These are phyloP conservation scores for Sisor rabdophorus DNA, from an alignment of 2,113 vertebrate genomes.

Conservation along the genomic window DNA sequence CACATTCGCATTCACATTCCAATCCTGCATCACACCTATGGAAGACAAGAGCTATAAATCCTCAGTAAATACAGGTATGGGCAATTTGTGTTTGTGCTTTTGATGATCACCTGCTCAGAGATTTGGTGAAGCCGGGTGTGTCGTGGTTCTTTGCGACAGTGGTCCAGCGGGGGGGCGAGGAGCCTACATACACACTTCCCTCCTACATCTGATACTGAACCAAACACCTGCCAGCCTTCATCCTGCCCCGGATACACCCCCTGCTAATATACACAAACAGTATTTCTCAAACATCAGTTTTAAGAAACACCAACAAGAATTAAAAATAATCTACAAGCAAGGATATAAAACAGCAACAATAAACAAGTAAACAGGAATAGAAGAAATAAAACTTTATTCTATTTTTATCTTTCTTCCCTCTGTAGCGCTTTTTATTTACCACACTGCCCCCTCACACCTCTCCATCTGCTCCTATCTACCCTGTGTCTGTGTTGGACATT, in stretches of 20 bases:
- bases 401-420: conserved; percentile 1
- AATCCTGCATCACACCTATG: too few species aligned
- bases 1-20: too few species aligned
- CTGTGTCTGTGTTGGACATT: conserved; percentile 17
- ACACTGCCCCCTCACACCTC: conserved; percentile 35
- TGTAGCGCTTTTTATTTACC: conserved; percentile 33
- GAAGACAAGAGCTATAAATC: too few species aligned
- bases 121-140: conserved; percentile 84
- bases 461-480: conserved; percentile 52
- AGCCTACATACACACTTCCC: conserved; percentile 93
- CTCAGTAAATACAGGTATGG: too few species aligned
- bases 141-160: conserved; percentile 90
- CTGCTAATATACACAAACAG: conserved; percentile 47
- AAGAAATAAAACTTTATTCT: background rate
- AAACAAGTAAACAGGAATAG: background rate
- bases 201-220: conserved; percentile 89
- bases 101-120: conserved; percentile 80
- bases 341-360: background rate
- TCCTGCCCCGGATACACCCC: conserved; percentile 75
- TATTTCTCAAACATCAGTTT: background rate
- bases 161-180: conserved; percentile 86
- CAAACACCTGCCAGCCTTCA: conserved; percentile 96
- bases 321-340: background rate
- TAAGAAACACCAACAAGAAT: background rate
- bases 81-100: too few species aligned